Evolutionary conservation across 2,797 vertebrate species (phyloP), one percentile per base, ranked within the genome.

Genomic region (Numenius phaeopus): DNA sequence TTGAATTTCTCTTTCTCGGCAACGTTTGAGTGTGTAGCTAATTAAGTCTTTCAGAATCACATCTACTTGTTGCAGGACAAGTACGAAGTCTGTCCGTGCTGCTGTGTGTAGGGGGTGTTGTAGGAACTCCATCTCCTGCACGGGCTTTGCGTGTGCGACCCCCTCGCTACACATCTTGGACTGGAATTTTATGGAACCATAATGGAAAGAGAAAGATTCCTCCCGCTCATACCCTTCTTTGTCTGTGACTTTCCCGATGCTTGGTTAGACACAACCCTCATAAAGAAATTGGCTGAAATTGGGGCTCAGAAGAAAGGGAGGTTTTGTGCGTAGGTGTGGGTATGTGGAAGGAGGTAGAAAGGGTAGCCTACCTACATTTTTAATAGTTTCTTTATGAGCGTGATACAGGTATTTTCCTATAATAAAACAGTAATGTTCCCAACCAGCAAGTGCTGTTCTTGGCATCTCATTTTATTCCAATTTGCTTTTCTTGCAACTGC

Each of bases 371-470:
- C 92, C 96, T 97, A 69, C 80, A 90, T 76, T 86, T 91, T 94
- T 67, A 89, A 83, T 94, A 82, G 76, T 70, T 96, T 52, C 85
- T 97, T 86, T 97, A 94, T 49, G 73, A 97, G 91, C 59, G 82
- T 91, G 95, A 94, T 96, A 70, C 91, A 96, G 96, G 76, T 86
- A 85, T 97, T 98, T 98, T 96, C 96, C 96, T 95, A 94, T 70
- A 92, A 92, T 87, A 92, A 97, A 97, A 92, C 79, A 86, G 78
- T 18, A 93, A 96, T 81, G 92, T 96, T 96, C 93, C 87, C 91
- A 64, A 89, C 83, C 88, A 80, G 64, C 91, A 57, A 79, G 71
- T 94, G 94, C 90, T 95, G 72, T 94, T 96, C 96, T 97, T 97
- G 95, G 87, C 94, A 95, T 91, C 70, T 73, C 64, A 14, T 46